Evolutionary conservation across 2,113 vertebrate species (phyloP).

Genomic region (Mormyrus lacerda): DNA sequence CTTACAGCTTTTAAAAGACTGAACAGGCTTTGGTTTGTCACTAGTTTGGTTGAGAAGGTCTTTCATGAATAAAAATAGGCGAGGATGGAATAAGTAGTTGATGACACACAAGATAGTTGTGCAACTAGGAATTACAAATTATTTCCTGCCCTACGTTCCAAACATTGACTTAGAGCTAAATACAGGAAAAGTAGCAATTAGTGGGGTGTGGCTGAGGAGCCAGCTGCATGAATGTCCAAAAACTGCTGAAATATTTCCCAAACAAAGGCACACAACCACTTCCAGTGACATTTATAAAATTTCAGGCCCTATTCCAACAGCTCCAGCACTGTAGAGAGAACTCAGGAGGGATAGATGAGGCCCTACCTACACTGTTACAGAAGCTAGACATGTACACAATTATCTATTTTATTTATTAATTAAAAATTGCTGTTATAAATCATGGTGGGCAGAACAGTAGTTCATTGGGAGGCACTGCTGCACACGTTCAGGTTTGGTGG

Average conservation of each 20-base stretch:
- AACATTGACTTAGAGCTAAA: constrained; percentile 42
- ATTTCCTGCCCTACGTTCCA: constrained; percentile 46
- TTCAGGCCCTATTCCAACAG: constrained; percentile 38
- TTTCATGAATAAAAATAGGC: not conserved
- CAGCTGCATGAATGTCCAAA: not conserved
- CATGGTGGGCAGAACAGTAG: not conserved
- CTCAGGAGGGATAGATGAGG: constrained; percentile 29
- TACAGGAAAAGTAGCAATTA: constrained; percentile 53
- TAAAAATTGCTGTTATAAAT: not conserved
- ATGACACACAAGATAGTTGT: not conserved
- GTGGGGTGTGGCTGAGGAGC: constrained; percentile 36
- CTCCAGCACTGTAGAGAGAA: constrained; percentile 23
- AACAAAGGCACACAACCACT: constrained; percentile 33
- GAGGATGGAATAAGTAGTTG: not conserved
- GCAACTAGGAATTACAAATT: constrained; percentile 32
- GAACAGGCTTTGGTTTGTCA: constrained; percentile 7
- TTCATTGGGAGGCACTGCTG: not conserved
- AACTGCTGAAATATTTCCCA: constrained; percentile 13
- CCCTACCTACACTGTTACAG: not conserved
- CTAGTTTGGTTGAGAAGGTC: not conserved
- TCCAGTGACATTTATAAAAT: constrained; percentile 44
- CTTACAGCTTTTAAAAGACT: not conserved
- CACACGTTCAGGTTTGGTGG: not conserved
- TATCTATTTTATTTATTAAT: not conserved
- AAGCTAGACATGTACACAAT: not conserved